Conservation (phyloP, 2,888 invertebrate species). For the Sepiola atlantica region DNA sequence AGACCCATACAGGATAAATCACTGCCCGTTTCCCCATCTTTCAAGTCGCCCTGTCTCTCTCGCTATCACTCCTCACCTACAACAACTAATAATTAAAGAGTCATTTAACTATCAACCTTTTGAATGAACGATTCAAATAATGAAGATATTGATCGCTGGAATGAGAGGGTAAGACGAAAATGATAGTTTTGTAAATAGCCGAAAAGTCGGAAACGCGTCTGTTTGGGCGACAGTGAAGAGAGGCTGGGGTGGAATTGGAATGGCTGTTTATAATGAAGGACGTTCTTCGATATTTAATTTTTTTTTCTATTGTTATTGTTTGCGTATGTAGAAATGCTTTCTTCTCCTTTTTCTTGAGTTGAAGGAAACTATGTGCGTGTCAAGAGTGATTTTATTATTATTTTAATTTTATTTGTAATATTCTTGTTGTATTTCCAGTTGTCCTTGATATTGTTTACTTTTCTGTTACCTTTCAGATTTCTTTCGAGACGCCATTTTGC, state of each 20-base stretch:
- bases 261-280: neutral
- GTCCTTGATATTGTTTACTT: neutral
- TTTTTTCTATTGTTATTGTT: neutral
- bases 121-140: neutral
- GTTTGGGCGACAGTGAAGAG: neutral
- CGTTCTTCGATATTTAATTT: neutral
- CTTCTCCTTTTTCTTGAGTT: neutral
- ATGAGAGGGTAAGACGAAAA: conserved; percentile 4
- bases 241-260: neutral
- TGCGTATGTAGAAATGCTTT: neutral
- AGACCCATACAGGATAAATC: no score
- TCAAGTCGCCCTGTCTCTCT: no score
- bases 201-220: neutral
- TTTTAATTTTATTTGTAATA: neutral
- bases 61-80: neutral
- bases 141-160: neutral
- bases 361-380: neutral
- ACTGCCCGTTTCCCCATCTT: neutral
- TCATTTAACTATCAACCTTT: neutral
- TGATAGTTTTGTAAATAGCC: neutral
- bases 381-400: neutral
- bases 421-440: neutral
- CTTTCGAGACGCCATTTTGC: neutral
- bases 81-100: neutral
- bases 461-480: neutral